phyloP scores from a whole-genome alignment of 1,140 invertebrate species.

The Caenorhabditis elegans region WBcel235 BX284602.5:9804501-9805000 shows the following conservation, averaged over 20 bases:
- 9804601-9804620: slow-evolving; percentile 43
- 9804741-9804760: slow-evolving; percentile 71
- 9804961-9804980: no score
- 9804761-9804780: slow-evolving; percentile 77
- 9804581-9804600: slow-evolving; percentile 9
- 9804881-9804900: slow-evolving; percentile 1
- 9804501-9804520: background rate
- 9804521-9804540: background rate
- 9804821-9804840: slow-evolving; percentile 72
- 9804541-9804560: slow-evolving; percentile 5
- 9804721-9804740: slow-evolving; percentile 48
- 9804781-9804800: slow-evolving; percentile 74
- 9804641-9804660: no score
- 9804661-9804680: no score
- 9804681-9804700: no score
- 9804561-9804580: slow-evolving; percentile 3
- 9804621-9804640: slow-evolving; percentile 6
- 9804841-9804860: slow-evolving; percentile 69
- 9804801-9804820: slow-evolving; percentile 72
- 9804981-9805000: no score
- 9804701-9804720: slow-evolving; percentile 16
- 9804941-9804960: slow-evolving; percentile 33
- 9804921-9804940: slow-evolving; percentile 33
- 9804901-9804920: slow-evolving; percentile 35
- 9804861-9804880: background rate